Base-by-base conservation (phyloP, 1,140 invertebrate species). In the Hesperophylax magnus region DNA sequence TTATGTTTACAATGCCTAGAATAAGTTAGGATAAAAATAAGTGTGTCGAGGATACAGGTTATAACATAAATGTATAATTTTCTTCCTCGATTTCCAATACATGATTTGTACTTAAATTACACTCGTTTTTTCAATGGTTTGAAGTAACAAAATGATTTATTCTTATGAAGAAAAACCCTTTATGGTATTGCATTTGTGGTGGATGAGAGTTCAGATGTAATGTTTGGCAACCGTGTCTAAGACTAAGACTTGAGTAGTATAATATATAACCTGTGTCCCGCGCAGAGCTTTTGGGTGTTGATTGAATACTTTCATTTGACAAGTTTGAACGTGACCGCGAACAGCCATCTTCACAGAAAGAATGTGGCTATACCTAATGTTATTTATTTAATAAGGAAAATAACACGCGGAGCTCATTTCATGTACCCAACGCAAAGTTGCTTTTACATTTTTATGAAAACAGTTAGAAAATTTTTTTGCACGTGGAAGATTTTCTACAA, bases 341-440 rank as follows among this genome's bases (percentile, higher is more conserved):
- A 47, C 39, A 14, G 65, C 67, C 31, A 60, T 71, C 31, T 60
- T 39, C 54, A 71, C 52, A 54, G 7, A 34, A 34, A 27, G 20
- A 79, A 72, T 60, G 67, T 79, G 78, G 78, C 69, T 80, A 74
- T 80, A 80, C 54, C 78, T 74, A 80, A 80, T 80, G 78, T 80
- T 80, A 80, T 80, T 80, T 80, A 80, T 80, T 80, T 47, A 72
- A 34, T 72, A 80, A 75, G 67, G 52, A 65, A 74, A 80, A 31
- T 56, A 56, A 79, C 39, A 47, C n/a, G 27, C 56, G 53, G 67
- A 24, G 52, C 58, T 80, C 53, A 54, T 80, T 80, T 80, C 71
- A 80, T 67, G 31, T 72, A 80, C 78, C 61, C 78, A 74, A 80
- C 74, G 72, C 72, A 76, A 76, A 76, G 56, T 76, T 76, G 6